These are phyloP conservation scores for Casuarius casuarius DNA, from an alignment of 2,113 vertebrate species.

Conservation along the genomic window DNA sequence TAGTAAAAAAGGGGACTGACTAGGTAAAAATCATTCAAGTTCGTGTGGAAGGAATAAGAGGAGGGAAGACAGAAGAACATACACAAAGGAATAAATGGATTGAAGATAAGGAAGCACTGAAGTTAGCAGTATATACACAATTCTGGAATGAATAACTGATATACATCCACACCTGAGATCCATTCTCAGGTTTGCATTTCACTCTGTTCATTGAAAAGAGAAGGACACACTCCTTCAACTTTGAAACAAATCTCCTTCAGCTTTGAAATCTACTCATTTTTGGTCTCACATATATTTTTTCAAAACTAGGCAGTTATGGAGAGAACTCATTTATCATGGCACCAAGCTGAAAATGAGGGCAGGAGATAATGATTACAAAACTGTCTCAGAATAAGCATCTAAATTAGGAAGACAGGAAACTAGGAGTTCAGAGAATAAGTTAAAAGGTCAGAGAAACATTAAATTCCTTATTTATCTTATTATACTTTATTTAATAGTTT, in stretches of 20 bases:
- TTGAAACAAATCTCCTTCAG: neutral
- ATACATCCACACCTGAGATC: neutral
- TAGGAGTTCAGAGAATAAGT: neutral
- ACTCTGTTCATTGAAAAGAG: neutral
- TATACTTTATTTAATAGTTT: neutral
- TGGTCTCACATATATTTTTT: neutral
- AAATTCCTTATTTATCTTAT: neutral
- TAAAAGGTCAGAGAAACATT: neutral
- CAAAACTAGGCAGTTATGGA: neutral
- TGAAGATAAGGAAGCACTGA: neutral
- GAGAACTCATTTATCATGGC: neutral
- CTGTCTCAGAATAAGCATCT: neutral
- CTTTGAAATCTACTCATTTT: neutral
- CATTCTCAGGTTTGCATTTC: neutral
- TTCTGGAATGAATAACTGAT: neutral
- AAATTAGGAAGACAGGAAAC: neutral
- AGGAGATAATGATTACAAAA: neutral
- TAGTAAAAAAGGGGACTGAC: neutral
- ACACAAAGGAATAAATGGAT: neutral
- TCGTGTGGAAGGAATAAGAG: neutral
- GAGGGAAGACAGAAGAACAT: neutral
- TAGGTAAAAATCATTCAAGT: neutral
- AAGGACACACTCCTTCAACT: neutral
- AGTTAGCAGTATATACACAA: neutral
- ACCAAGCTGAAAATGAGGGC: neutral